These are phyloP conservation scores for Acleris sparsana DNA, from an alignment of 2,888 invertebrate genomes.

Conservation along the genomic window DNA sequence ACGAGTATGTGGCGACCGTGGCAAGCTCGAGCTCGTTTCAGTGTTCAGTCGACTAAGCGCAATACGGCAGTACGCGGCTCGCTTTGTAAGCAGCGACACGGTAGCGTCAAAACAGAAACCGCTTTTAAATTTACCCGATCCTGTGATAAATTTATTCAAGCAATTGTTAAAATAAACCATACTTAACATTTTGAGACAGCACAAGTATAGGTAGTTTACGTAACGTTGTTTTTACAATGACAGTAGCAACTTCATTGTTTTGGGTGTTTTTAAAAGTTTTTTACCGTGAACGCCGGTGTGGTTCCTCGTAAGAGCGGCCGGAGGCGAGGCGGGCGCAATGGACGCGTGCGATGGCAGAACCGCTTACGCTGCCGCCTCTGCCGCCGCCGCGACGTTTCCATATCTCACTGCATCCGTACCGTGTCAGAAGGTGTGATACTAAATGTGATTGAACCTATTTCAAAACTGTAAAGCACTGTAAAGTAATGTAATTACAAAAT, in stretches of 20 bases:
- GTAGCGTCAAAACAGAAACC: conserved; percentile 10
- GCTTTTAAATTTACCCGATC: conserved; percentile 30
- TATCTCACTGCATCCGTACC: conserved; percentile 70
- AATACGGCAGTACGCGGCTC: conserved; percentile 58
- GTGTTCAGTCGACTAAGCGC: conserved; percentile 37
- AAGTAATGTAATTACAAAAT: too few relatives aligned
- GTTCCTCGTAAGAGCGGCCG: conserved; percentile 44
- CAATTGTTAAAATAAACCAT: conserved; percentile 2
- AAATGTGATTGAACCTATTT: background rate
- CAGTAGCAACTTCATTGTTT: conserved; percentile 11
- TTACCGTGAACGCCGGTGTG: conserved; percentile 34
- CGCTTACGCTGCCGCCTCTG: conserved; percentile 73
- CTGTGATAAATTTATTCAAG: conserved; percentile 26
- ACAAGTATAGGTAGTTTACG: too few relatives aligned
- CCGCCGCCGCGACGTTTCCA: conserved; percentile 68
- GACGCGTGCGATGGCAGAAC: conserved; percentile 75
- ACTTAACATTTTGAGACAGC: background rate
- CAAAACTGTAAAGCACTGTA: background rate
- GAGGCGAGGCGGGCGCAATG: conserved; percentile 62
- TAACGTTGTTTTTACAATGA: conserved; percentile 12
- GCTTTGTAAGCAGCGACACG: conserved; percentile 34
- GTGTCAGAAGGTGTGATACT: conserved; percentile 66
- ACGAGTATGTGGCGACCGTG: conserved; percentile 25
- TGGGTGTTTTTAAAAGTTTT: conserved; percentile 25
- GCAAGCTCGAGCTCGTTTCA: conserved; percentile 27